Evolutionary conservation across 1,140 invertebrate genomes (phyloP).

Genomic region (Spodoptera frugiperda): DNA sequence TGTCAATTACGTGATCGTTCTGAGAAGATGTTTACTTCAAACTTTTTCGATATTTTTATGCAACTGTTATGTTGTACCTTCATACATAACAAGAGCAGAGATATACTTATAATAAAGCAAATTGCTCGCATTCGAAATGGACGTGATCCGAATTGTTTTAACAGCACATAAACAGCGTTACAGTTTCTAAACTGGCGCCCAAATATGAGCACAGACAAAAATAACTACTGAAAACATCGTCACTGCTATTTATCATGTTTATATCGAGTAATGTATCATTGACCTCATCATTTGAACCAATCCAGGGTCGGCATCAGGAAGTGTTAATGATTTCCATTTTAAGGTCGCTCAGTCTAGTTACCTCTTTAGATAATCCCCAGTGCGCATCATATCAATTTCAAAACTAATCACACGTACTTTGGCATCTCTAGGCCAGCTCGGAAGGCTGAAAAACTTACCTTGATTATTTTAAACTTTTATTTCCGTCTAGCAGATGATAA

Average conservation of each 20-base stretch:
- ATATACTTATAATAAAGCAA: no score
- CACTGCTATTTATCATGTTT: constrained; percentile 17
- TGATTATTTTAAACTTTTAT: constrained; percentile 71
- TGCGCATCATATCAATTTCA: constrained; percentile 56
- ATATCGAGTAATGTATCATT: constrained; percentile 38
- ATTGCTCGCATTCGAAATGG: no score
- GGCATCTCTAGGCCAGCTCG: constrained; percentile 70
- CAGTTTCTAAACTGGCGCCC: no score
- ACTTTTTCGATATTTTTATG: no score
- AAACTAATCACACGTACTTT: constrained; percentile 56
- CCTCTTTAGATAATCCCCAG: constrained; percentile 40
- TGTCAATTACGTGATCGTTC: no score
- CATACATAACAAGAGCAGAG: no score
- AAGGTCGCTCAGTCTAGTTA: constrained; percentile 46
- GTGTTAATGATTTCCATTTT: constrained; percentile 30
- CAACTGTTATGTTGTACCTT: no score
- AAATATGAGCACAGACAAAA: no score
- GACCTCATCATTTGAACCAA: constrained; percentile 36
- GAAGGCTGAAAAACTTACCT: constrained; percentile 66
- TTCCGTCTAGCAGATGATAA: constrained; percentile 60
- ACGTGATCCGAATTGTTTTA: no score
- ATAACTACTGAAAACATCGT: not conserved
- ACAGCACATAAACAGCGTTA: no score
- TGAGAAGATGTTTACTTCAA: no score
- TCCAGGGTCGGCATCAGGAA: constrained; percentile 45